These are phyloP conservation scores for Felis chaus DNA, from an alignment of 2,113 vertebrate genomes.

Conservation along the genomic window DNA sequence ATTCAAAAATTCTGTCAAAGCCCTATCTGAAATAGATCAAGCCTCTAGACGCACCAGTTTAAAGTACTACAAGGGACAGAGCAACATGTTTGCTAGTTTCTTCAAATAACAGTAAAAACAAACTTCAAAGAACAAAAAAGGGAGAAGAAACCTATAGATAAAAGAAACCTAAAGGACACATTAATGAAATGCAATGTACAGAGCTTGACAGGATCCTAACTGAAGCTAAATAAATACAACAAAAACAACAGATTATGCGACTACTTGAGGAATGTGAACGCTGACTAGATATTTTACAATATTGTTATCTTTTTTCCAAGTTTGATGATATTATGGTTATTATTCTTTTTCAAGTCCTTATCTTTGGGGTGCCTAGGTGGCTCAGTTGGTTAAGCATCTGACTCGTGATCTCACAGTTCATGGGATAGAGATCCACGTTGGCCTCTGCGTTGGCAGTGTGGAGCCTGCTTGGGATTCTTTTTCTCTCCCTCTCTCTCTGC, in stretches of 20 bases:
- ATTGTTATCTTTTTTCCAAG: background rate
- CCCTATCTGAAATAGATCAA: background rate
- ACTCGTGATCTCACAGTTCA: too few species aligned
- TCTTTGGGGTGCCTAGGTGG: too few species aligned
- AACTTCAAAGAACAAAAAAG: background rate
- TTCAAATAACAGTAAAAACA: background rate
- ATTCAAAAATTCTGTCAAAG: background rate
- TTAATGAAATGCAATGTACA: background rate
- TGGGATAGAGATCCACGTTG: too few species aligned
- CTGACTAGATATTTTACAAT: background rate
- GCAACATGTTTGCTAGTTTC: background rate
- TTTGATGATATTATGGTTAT: background rate
- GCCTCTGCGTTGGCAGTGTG: too few species aligned
- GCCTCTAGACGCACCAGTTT: background rate
- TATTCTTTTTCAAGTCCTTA: background rate
- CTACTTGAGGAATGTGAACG: background rate
- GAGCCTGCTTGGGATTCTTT: too few species aligned
- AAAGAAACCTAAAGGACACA: background rate
- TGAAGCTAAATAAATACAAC: conserved; percentile 5
- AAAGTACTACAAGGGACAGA: background rate
- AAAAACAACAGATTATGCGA: background rate
- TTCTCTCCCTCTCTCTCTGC: too few species aligned
- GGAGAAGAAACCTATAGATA: background rate
- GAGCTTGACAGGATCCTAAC: background rate
- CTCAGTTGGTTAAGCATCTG: too few species aligned